Percentiles rank a stretch among this genome's conserved stretches.
phyloP scores from a whole-genome alignment of 2,888 invertebrate species.

The Microdon myrmicae region DNA sequence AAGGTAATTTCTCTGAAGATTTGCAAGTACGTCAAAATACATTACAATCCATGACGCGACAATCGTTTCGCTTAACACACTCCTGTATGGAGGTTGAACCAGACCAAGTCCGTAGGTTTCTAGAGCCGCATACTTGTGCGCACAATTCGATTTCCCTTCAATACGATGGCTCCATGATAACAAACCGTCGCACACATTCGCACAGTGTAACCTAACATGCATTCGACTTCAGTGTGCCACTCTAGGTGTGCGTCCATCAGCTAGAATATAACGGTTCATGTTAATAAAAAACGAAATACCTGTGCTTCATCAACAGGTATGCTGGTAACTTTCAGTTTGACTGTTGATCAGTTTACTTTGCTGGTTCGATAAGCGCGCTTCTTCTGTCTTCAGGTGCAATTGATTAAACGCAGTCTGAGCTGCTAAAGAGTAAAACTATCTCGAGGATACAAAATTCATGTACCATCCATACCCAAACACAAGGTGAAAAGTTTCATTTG shows the following conservation, averaged over 20 bases:
- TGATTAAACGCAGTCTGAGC: background rate
- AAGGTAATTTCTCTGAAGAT: no score
- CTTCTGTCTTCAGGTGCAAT: slow-evolving; percentile 24
- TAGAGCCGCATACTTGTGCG: slow-evolving; percentile 42
- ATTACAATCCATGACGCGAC: no score
- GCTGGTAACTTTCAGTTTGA: slow-evolving; percentile 50
- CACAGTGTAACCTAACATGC: no score
- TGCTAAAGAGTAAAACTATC: slow-evolving; percentile 16
- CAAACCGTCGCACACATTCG: slow-evolving; percentile 6
- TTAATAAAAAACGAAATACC: slow-evolving; percentile 50
- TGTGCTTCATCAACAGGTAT: slow-evolving; percentile 48
- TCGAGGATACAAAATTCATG: slow-evolving; percentile 33
- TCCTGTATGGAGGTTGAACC: no score
- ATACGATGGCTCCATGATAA: slow-evolving; percentile 15
- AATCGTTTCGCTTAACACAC: no score
- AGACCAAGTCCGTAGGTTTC: no score
- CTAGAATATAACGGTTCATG: slow-evolving; percentile 45
- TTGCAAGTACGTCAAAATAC: no score
- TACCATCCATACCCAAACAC: slow-evolving; percentile 47
- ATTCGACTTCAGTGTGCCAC: no score
- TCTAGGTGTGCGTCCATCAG: slow-evolving; percentile 43
- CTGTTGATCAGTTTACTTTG: slow-evolving; percentile 51
- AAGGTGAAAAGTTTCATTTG: slow-evolving; percentile 48
- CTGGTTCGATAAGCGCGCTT: slow-evolving; percentile 48
- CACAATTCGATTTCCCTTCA: slow-evolving; percentile 52